These are phyloP conservation scores for Silurus asotus DNA, from an alignment of 2,113 vertebrate species.

Conservation along the genomic window DNA sequence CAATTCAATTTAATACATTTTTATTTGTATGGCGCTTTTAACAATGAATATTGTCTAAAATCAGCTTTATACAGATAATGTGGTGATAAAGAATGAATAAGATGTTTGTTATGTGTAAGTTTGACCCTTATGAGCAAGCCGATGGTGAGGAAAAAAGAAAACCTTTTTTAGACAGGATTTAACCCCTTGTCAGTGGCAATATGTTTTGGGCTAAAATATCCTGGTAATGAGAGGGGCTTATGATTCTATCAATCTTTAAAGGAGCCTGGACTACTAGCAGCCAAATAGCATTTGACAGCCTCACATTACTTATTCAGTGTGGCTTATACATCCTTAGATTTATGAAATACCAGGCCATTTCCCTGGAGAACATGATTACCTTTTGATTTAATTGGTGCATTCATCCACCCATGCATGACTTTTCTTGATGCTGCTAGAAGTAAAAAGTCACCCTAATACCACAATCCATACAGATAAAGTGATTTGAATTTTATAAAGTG, in stretches of 20 bases:
- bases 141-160: not conserved
- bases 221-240: not conserved
- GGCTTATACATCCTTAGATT: not conserved
- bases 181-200: not conserved
- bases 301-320: not conserved
- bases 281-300: not conserved
- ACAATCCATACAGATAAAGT: not conserved
- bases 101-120: no score
- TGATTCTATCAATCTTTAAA: slow-evolving; percentile 1
- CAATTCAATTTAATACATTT: no score
- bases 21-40: no score
- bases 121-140: no score
- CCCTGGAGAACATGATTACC: not conserved
- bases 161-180: not conserved
- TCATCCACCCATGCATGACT: not conserved
- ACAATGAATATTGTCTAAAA: no score
- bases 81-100: no score
- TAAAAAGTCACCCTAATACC: not conserved
- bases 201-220: not conserved
- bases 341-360: not conserved
- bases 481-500: not conserved
- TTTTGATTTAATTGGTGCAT: not conserved
- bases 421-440: not conserved
- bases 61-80: no score
- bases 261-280: not conserved